Evolutionary conservation across 2,113 vertebrate genomes (phyloP).

Genomic region (Hyaena hyaena): DNA sequence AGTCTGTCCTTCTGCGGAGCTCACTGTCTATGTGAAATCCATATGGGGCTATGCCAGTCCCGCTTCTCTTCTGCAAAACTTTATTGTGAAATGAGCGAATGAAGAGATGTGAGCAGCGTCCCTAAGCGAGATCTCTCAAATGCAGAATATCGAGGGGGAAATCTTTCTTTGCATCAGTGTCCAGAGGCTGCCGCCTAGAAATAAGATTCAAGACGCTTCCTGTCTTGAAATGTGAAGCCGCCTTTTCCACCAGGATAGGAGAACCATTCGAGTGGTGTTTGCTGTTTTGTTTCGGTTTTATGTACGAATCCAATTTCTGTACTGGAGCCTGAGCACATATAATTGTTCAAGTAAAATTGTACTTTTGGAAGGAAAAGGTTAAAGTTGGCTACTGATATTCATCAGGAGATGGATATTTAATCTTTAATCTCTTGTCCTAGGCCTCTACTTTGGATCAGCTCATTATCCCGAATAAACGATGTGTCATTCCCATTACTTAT

Average conservation of each 20-base stretch:
- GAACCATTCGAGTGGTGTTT: constrained; percentile 62
- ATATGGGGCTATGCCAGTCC: background rate
- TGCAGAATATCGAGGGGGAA: constrained; percentile 18
- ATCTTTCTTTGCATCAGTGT: constrained; percentile 67
- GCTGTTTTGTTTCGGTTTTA: background rate
- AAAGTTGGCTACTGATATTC: constrained; percentile 93
- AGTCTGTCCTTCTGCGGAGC: background rate
- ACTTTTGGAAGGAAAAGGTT: constrained; percentile 93
- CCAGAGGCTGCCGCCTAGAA: constrained; percentile 32
- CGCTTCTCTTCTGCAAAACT: constrained; percentile 48
- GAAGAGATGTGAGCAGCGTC: background rate
- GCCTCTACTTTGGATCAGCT: constrained; percentile 92
- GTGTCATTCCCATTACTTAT: constrained; percentile 95
- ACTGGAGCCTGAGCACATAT: constrained; percentile 65
- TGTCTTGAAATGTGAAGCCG: constrained; percentile 64
- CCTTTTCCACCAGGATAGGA: constrained; percentile 72
- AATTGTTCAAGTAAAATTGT: constrained; percentile 84
- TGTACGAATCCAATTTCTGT: constrained; percentile 68
- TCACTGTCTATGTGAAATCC: background rate
- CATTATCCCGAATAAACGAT: constrained; percentile 93
- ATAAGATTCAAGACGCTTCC: constrained; percentile 39
- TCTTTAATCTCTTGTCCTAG: constrained; percentile 93
- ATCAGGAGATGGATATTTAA: constrained; percentile 94
- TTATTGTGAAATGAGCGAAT: constrained; percentile 18
- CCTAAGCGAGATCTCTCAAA: constrained; percentile 69